phyloP scores from a whole-genome alignment of 2,888 invertebrate species.

The Elaeidobius kamerunicus region DNA sequence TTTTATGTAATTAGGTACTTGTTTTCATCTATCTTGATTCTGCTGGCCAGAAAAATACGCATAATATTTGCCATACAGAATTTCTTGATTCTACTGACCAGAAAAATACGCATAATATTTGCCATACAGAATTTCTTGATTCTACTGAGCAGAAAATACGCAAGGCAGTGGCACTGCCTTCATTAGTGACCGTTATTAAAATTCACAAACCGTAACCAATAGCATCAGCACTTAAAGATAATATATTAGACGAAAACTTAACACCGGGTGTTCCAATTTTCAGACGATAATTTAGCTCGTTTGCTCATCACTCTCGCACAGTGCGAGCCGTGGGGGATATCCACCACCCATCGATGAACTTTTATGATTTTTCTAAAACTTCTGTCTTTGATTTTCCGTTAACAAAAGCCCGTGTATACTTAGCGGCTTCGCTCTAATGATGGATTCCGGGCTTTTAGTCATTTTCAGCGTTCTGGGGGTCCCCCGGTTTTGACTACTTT shows the following conservation, averaged over 20 bases:
- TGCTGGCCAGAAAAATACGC: no score
- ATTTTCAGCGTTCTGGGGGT: slow-evolving; percentile 14
- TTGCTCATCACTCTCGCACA: slow-evolving; percentile 11
- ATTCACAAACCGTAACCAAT: background rate
- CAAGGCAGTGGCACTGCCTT: no score
- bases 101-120: no score
- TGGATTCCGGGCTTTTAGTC: slow-evolving; percentile 5
- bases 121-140: no score
- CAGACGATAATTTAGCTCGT: slow-evolving; percentile 20
- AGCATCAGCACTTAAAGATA: background rate
- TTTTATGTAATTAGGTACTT: no score
- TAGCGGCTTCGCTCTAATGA: slow-evolving; percentile 10
- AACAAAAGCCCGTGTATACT: slow-evolving; percentile 13
- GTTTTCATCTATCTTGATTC: no score
- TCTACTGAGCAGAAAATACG: no score
- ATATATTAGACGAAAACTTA: background rate
- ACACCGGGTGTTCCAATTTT: slow-evolving; percentile 18
- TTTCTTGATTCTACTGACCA: no score
- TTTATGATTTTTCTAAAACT: slow-evolving; percentile 11
- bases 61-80: no score
- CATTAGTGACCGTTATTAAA: no score
- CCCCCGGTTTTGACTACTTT: slow-evolving; percentile 6
- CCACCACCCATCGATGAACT: slow-evolving; percentile 17
- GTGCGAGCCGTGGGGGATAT: slow-evolving; percentile 15
- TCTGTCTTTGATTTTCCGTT: slow-evolving; percentile 7